These are phyloP conservation scores for Paedocypris micromegethes DNA, from an alignment of 2,797 vertebrate species.

Conservation along the genomic window DNA sequence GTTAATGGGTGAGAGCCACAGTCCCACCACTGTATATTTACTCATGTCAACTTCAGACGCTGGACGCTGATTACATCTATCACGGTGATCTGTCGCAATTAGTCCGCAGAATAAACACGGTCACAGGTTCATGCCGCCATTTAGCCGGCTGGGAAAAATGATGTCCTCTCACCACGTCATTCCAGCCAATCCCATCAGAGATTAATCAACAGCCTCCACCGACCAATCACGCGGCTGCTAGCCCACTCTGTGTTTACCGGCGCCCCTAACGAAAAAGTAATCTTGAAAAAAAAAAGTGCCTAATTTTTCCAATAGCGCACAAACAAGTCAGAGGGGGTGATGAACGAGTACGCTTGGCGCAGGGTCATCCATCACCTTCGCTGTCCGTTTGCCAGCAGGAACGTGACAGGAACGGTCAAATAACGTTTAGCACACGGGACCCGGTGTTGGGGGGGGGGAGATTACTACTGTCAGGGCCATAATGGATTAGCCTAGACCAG, in stretches of 20 bases:
- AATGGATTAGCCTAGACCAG: constrained; percentile 69
- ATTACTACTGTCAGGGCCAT: constrained; percentile 70
- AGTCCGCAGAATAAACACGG: constrained; percentile 46
- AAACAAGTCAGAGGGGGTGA: constrained; percentile 59
- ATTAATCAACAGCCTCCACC: background rate
- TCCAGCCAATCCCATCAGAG: background rate
- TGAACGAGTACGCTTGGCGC: constrained; percentile 54
- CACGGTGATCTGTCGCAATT: constrained; percentile 43
- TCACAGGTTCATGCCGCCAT: constrained; percentile 28
- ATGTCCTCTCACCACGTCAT: constrained; percentile 29
- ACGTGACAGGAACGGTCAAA: constrained; percentile 70
- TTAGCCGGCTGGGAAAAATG: constrained; percentile 6
- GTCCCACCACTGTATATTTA: constrained; percentile 50
- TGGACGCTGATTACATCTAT: constrained; percentile 49
- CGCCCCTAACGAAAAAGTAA: constrained; percentile 50
- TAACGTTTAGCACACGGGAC: constrained; percentile 70
- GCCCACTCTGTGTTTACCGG: constrained; percentile 11
- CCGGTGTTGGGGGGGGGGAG: constrained; percentile 61
- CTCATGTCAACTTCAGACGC: constrained; percentile 44
- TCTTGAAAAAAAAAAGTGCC: constrained; percentile 55
- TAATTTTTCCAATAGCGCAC: constrained; percentile 49
- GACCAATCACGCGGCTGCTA: background rate
- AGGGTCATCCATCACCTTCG: constrained; percentile 67
- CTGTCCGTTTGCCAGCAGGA: constrained; percentile 54
- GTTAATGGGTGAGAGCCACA: constrained; percentile 49